Conservation (phyloP, 2,888 invertebrate species). For the Lasiommata megera region DNA sequence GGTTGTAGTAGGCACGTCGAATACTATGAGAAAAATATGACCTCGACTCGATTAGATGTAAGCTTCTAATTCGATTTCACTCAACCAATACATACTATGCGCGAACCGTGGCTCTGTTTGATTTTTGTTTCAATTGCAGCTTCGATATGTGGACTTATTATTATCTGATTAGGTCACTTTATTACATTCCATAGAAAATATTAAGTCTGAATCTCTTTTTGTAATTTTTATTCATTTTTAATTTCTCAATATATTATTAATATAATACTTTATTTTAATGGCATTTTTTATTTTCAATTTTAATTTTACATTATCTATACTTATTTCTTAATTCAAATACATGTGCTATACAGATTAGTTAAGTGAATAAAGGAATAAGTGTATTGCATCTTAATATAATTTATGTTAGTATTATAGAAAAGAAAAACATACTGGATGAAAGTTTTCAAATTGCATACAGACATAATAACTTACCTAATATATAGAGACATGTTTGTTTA, state of each 20-base stretch:
- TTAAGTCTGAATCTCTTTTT: not conserved
- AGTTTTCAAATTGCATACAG: not conserved
- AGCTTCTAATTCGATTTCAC: slow-evolving; percentile 23
- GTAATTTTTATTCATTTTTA: no score
- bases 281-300: not conserved
- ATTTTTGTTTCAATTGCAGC: not conserved
- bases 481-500: slow-evolving; percentile 23
- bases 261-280: slow-evolving; percentile 2
- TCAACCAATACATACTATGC: slow-evolving; percentile 15
- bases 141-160: not conserved
- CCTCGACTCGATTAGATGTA: slow-evolving; percentile 29
- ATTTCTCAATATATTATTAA: no score
- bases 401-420: not conserved
- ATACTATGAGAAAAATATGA: slow-evolving; percentile 31
- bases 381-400: no score
- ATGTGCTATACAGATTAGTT: no score
- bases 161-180: no score
- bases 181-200: not conserved
- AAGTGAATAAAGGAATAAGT: no score
- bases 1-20: slow-evolving; percentile 14
- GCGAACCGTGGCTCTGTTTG: slow-evolving; percentile 7
- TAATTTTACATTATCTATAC: not conserved
- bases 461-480: slow-evolving; percentile 14
- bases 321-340: no score
- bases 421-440: not conserved